phyloP scores from a whole-genome alignment of 2,113 vertebrate genomes.

The Girardinichthys multiradiatus region DNA sequence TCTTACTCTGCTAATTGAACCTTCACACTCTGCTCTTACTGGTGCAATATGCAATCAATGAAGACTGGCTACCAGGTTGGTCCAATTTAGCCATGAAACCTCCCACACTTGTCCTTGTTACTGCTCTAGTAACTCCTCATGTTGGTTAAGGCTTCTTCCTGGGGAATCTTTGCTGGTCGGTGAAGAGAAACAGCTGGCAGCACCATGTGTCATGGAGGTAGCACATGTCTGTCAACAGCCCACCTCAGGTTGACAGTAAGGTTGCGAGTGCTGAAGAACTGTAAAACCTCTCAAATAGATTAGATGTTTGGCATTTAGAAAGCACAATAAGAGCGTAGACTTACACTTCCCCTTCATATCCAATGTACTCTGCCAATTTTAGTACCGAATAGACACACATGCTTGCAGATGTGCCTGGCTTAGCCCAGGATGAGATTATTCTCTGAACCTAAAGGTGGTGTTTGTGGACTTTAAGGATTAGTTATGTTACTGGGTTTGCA shows the following conservation, averaged over 20 bases:
- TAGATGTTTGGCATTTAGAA: neutral
- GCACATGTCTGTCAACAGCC: conserved; percentile 12
- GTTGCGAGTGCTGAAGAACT: neutral
- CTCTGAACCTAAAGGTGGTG: conserved; percentile 4
- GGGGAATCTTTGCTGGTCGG: conserved; percentile 7
- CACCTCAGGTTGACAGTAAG: conserved; percentile 3
- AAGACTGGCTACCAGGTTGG: too few species aligned
- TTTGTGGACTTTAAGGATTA: conserved; percentile 42
- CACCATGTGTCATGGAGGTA: conserved; percentile 11
- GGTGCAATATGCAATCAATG: too few species aligned
- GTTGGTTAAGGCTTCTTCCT: conserved; percentile 2
- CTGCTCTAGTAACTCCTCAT: neutral
- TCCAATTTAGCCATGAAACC: neutral
- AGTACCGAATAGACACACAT: conserved; percentile 10
- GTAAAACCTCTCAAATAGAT: neutral
- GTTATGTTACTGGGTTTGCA: conserved; percentile 32
- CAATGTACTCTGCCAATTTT: neutral
- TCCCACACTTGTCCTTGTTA: conserved; percentile 21
- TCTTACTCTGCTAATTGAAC: too few species aligned
- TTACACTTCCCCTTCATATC: neutral
- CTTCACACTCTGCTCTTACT: too few species aligned
- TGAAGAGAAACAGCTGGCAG: conserved; percentile 26
- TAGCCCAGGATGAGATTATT: conserved; percentile 15
- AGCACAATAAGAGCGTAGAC: neutral
- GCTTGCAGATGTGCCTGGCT: neutral